Evolutionary conservation across 2,888 invertebrate genomes (phyloP).

Genomic region (Ectropis crepuscularia): DNA sequence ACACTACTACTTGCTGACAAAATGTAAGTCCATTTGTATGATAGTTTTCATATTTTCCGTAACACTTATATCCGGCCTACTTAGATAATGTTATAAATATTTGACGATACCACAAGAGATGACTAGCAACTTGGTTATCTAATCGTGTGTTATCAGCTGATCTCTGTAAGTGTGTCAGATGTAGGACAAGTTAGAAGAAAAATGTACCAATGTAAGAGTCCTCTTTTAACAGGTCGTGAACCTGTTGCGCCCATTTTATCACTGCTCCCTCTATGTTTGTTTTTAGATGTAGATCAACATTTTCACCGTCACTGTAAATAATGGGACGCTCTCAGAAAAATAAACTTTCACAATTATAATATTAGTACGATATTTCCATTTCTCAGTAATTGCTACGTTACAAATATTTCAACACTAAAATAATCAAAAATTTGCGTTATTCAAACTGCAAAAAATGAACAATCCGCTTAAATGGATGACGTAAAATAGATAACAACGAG

Average conservation of each 20-base stretch:
- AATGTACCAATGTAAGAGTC: constrained; percentile 86
- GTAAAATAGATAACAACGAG: not conserved
- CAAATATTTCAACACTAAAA: too few relatives aligned
- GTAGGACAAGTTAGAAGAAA: not conserved
- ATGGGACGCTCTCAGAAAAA: not conserved
- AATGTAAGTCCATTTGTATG: too few relatives aligned
- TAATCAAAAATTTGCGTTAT: not conserved
- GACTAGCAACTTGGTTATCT: too few relatives aligned
- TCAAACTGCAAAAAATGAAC: not conserved
- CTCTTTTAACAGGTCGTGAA: constrained; percentile 91
- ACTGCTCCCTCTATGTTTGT: constrained; percentile 93
- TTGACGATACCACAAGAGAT: too few relatives aligned
- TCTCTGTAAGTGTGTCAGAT: not conserved
- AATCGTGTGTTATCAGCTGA: too few relatives aligned
- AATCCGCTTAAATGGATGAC: not conserved
- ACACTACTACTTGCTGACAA: too few relatives aligned
- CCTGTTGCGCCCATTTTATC: constrained; percentile 93
- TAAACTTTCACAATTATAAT: not conserved
- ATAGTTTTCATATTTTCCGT: too few relatives aligned
- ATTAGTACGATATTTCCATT: too few relatives aligned
- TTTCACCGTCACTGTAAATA: constrained; percentile 77
- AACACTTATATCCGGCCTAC: too few relatives aligned
- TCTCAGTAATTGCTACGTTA: too few relatives aligned
- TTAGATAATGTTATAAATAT: too few relatives aligned
- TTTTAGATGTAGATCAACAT: constrained; percentile 88